A percentile compares a stretch with the other conserved stretches of the same genome.
Conservation (phyloP, 2,888 invertebrate species). For the Scotopteryx bipunctaria region DNA sequence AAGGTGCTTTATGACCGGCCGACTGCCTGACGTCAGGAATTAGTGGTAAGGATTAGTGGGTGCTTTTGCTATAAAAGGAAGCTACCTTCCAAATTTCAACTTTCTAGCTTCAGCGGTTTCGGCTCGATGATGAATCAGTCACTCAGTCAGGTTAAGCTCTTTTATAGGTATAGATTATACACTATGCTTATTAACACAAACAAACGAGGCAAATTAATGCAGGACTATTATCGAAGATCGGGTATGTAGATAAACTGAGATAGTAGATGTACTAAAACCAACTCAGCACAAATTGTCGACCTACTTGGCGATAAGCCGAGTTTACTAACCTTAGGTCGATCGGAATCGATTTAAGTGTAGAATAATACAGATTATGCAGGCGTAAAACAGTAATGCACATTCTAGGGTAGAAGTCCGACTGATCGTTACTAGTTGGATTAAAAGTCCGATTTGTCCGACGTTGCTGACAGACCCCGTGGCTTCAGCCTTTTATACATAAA, state of each 20-base stretch:
- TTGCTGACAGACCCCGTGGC: no score
- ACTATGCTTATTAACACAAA: background rate
- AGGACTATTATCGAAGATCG: background rate
- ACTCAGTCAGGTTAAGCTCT: no score
- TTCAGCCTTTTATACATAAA: no score
- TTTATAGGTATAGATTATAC: no score
- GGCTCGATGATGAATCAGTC: no score
- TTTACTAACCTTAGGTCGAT: slow-evolving; percentile 21
- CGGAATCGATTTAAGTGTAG: slow-evolving; percentile 10
- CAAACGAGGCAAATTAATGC: background rate
- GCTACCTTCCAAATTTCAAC: no score
- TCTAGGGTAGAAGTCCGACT: background rate
- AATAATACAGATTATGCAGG: background rate
- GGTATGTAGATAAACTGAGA: slow-evolving; percentile 13
- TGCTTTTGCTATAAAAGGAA: no score
- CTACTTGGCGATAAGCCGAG: slow-evolving; percentile 38
- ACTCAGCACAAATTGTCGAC: slow-evolving; percentile 35
- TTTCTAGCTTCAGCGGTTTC: no score
- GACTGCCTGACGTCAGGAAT: no score
- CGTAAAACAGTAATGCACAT: background rate
- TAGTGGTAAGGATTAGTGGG: no score
- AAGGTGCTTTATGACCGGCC: no score
- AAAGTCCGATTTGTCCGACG: background rate
- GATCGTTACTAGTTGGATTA: background rate
- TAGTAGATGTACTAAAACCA: slow-evolving; percentile 19